Evolutionary conservation across 2,797 vertebrate species (phyloP).

Genomic region (Cichlasoma orientale): DNA sequence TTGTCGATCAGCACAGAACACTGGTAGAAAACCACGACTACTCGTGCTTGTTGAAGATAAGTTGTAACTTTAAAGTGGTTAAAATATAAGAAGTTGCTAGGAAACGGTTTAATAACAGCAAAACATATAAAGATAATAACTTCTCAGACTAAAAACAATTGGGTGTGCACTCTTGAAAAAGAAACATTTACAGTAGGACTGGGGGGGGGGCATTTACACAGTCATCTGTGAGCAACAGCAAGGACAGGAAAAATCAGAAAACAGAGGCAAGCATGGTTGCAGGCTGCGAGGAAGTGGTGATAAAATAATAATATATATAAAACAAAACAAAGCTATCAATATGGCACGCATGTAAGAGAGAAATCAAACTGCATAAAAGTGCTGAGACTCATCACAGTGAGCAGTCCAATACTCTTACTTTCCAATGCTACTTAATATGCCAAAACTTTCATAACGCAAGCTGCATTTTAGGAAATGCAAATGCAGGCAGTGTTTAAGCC

Average conservation of each 20-base stretch:
- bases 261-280: neutral
- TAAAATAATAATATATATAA: neutral
- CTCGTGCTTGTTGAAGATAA: neutral
- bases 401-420: neutral
- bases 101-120: neutral
- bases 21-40: neutral
- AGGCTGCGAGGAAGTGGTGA: too few species aligned
- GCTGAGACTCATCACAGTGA: rapidly evolving
- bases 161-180: neutral
- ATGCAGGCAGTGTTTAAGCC: too few species aligned
- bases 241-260: neutral
- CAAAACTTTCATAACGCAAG: too few species aligned
- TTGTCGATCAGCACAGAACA: neutral
- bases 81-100: neutral
- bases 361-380: neutral
- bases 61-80: neutral
- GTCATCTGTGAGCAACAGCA: neutral
- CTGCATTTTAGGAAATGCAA: too few species aligned
- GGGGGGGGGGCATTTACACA: neutral
- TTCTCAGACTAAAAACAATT: neutral
- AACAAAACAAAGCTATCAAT: neutral
- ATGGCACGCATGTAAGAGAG: neutral
- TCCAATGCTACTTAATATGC: neutral
- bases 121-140: neutral
- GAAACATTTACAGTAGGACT: neutral